Base-by-base conservation (phyloP, 2,888 invertebrate genomes). In the Drosophila hamatofila region DNA sequence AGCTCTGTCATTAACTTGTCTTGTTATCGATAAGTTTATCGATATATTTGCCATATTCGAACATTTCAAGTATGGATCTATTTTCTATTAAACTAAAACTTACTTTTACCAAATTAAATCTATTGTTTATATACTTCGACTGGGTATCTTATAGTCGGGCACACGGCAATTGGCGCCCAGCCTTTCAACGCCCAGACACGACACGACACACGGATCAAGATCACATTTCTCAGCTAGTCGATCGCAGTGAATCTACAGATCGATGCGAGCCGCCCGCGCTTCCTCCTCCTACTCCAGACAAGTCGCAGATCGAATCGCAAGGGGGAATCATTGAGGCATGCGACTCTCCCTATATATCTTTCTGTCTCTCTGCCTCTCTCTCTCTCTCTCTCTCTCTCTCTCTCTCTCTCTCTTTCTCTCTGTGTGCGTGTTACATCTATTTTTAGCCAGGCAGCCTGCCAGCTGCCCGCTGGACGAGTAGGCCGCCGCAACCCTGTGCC, bases 151-250 rank as follows among this genome's bases (percentile, higher is more conserved):
- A 4, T 8, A 33, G 42, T n/a, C 57, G 39, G 21, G 42, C 57
- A 35, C 55, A 66, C 46, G 25, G 21, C 46, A 54, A 63, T 60
- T 63, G 83, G 62, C 75, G 70, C 67, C 41, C 57, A 51, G 71
- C 60, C 87, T 83, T 88, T 86, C 86, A 85, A 58, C 87, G 72
- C 80, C 76, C 72, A 67, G 70, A 72, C 66, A 72, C 39, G 48
- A 44, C 52, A 49, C 56, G 52, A 66, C 65, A 64, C 33, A 54
- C 30, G 69, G 73, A 79, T 67, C 70, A 64, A 72, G 80, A 85
- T 67, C 83, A 49, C 80, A 83, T 76, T 75, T 79, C 76, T 60
- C 57, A 71, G 80, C 66, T 63, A 64, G 48, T 56, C 55, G 73
- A 73, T 75, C 70, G 62, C 18, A 41, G 39, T 33, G 48, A 52